Conservation (phyloP, 1,140 invertebrate genomes). For the Drosophila virilis region DNA sequence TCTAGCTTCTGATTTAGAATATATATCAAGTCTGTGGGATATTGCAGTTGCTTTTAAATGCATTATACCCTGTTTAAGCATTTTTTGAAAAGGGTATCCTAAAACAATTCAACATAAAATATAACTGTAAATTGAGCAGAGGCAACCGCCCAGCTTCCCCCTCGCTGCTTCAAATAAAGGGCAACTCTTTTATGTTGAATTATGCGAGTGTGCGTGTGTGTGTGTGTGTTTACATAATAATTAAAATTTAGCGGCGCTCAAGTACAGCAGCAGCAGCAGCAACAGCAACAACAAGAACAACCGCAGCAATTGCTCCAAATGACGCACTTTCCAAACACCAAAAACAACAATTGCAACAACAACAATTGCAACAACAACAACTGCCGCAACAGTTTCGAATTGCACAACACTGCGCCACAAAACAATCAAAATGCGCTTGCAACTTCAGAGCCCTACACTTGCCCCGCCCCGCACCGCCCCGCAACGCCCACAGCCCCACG, state of each 20-base stretch:
- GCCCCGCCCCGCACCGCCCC: neutral
- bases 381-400: slow-evolving; percentile 37
- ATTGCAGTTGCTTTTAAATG: no score
- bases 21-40: no score
- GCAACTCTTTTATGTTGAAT: slow-evolving; percentile 50
- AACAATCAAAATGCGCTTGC: slow-evolving; percentile 20
- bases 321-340: slow-evolving; percentile 59
- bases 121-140: slow-evolving; percentile 33
- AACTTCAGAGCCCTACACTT: slow-evolving; percentile 4
- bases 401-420: slow-evolving; percentile 44
- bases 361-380: slow-evolving; percentile 14
- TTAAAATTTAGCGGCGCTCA: slow-evolving; percentile 62
- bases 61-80: no score
- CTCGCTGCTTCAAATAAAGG: slow-evolving; percentile 4
- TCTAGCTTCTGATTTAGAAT: no score
- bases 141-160: neutral
- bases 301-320: slow-evolving; percentile 39
- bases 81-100: no score
- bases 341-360: slow-evolving; percentile 17
- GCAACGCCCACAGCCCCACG: neutral
- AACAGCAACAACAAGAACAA: slow-evolving; percentile 33
- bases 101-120: slow-evolving; percentile 13
- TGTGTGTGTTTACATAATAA: slow-evolving; percentile 61
- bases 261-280: slow-evolving; percentile 31
- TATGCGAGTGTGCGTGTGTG: slow-evolving; percentile 7